Percentiles rank a stretch among this genome's conserved stretches.
phyloP scores from a whole-genome alignment of 1,140 invertebrate genomes.

The Drosophila eugracilis region DNA sequence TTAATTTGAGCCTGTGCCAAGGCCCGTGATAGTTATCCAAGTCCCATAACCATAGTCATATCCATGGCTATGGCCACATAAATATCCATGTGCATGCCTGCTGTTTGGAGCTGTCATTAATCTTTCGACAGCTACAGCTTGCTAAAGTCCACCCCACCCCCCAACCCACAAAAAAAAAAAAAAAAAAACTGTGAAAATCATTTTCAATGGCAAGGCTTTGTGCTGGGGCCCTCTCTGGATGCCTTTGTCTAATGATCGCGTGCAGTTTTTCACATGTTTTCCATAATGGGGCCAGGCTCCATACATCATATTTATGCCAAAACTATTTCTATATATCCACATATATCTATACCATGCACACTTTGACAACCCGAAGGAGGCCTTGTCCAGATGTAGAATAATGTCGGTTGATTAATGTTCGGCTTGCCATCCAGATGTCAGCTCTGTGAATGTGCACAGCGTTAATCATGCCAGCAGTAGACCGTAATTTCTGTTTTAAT shows the following conservation, averaged over 20 bases:
- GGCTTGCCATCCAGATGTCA: slow-evolving; percentile 64
- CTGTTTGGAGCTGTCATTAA: slow-evolving; percentile 77
- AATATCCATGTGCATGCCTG: slow-evolving; percentile 65
- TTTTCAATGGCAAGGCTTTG: slow-evolving; percentile 81
- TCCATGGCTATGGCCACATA: slow-evolving; percentile 25
- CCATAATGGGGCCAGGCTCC: slow-evolving; percentile 60
- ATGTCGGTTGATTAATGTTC: slow-evolving; percentile 6
- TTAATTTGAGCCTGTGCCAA: slow-evolving; percentile 66
- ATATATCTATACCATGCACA: too few species aligned
- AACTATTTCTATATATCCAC: slow-evolving; percentile 67
- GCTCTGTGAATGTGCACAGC: slow-evolving; percentile 58
- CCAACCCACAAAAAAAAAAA: too few species aligned
- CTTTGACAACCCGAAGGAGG: slow-evolving; percentile 30
- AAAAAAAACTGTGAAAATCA: slow-evolving; percentile 55
- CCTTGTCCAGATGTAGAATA: neutral
- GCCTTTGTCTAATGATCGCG: slow-evolving; percentile 78
- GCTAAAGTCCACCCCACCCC: too few species aligned
- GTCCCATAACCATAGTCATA: slow-evolving; percentile 15
- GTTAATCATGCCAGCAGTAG: slow-evolving; percentile 63
- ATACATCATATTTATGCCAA: slow-evolving; percentile 83
- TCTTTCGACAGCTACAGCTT: slow-evolving; percentile 69
- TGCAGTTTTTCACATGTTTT: slow-evolving; percentile 77
- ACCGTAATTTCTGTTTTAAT: slow-evolving; percentile 37
- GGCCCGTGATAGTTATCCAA: slow-evolving; percentile 26
- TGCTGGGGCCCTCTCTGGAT: slow-evolving; percentile 36